Conservation (phyloP, 2,888 invertebrate genomes). For the Empis livida region DNA sequence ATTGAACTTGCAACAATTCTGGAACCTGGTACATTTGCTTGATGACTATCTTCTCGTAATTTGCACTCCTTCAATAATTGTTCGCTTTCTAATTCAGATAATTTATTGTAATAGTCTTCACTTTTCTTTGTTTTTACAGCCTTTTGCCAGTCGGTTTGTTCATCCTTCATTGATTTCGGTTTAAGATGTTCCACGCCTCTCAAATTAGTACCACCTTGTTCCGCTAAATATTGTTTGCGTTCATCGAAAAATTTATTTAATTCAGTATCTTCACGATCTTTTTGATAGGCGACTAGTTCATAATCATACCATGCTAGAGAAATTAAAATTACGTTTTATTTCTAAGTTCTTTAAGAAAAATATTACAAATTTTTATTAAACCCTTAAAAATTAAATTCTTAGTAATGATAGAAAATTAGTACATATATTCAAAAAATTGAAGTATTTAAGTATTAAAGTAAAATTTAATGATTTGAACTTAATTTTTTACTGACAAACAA, state of each 20-base stretch:
- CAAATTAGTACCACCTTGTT: constrained; percentile 49
- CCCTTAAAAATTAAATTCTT: too few species aligned
- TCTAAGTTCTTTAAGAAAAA: background rate
- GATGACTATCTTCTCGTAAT: constrained; percentile 62
- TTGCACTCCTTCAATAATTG: constrained; percentile 72
- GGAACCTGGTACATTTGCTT: constrained; percentile 75
- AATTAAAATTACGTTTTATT: constrained; percentile 16
- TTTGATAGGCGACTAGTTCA: constrained; percentile 72
- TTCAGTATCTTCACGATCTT: constrained; percentile 66
- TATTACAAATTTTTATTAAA: too few species aligned
- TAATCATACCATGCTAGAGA: constrained; percentile 81
- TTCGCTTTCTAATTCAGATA: constrained; percentile 71
- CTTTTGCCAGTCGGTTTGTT: constrained; percentile 77
- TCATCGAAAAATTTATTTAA: constrained; percentile 81
- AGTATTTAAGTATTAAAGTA: too few species aligned
- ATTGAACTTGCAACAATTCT: constrained; percentile 60
- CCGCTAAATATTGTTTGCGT: constrained; percentile 54
- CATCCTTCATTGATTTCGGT: constrained; percentile 54
- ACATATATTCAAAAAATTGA: too few species aligned
- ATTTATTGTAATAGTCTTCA: constrained; percentile 70
- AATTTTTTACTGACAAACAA: too few species aligned
- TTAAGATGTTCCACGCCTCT: constrained; percentile 44
- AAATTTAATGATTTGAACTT: too few species aligned
- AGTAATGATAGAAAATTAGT: too few species aligned
- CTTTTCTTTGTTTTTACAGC: constrained; percentile 66